These are phyloP conservation scores for Tenthredo mesomela DNA, from an alignment of 2,888 invertebrate species.

Conservation along the genomic window DNA sequence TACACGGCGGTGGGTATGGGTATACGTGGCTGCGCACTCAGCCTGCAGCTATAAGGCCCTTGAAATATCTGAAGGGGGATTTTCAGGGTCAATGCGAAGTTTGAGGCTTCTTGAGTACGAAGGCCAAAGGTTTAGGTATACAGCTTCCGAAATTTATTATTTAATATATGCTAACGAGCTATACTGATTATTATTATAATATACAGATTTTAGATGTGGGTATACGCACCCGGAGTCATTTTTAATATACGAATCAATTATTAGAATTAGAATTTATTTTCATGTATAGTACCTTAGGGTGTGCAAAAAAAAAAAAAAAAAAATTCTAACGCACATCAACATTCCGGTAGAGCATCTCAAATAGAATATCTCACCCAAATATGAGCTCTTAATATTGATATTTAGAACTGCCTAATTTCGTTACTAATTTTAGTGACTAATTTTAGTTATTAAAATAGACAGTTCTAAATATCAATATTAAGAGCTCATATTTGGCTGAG, in stretches of 20 bases:
- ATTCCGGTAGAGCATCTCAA: too few species aligned
- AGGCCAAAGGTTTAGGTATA: not conserved
- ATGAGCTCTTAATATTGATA: too few species aligned
- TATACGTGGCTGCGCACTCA: slow-evolving; percentile 2
- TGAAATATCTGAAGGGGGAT: slow-evolving; percentile 19
- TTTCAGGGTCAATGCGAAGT: slow-evolving; percentile 8
- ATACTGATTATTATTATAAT: too few species aligned
- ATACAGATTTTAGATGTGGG: not conserved
- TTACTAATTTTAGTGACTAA: too few species aligned
- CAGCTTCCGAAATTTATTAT: slow-evolving; percentile 13
- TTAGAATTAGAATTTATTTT: not conserved
- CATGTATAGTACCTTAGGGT: too few species aligned
- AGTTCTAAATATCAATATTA: too few species aligned
- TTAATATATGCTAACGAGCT: not conserved
- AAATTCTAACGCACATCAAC: too few species aligned
- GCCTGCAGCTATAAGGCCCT: not conserved
- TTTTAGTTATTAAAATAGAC: too few species aligned
- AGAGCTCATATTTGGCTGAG: too few species aligned
- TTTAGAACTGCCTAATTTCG: too few species aligned
- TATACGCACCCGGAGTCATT: not conserved
- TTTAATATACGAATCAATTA: not conserved
- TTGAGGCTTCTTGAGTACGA: not conserved
- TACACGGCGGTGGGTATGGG: not conserved
- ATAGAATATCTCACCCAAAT: too few species aligned
- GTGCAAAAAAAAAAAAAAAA: too few species aligned